These are phyloP conservation scores for Ceratitis capitata DNA, from an alignment of 1,140 invertebrate genomes.

Conservation along the genomic window DNA sequence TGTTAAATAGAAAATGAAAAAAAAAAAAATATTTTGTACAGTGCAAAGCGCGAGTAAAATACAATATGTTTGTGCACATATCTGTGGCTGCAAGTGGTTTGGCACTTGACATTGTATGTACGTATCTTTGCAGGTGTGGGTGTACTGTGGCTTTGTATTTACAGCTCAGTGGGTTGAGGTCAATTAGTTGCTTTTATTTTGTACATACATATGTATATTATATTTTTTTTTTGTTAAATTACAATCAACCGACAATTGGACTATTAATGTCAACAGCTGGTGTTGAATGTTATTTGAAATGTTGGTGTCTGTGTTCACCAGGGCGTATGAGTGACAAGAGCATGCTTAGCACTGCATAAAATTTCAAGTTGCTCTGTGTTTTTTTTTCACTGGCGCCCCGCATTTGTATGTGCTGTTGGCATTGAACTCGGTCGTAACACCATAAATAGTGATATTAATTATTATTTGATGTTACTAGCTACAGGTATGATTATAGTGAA, in stretches of 20 bases:
- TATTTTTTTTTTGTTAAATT: slow-evolving; percentile 50
- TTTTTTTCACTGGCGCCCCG: too few relatives aligned
- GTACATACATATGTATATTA: too few relatives aligned
- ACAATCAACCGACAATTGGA: neutral
- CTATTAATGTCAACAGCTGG: slow-evolving; percentile 14
- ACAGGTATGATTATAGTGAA: too few relatives aligned
- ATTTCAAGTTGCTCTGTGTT: too few relatives aligned
- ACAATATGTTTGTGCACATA: neutral
- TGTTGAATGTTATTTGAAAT: neutral
- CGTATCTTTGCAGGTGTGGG: neutral
- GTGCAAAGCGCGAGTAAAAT: too few relatives aligned
- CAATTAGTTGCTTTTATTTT: slow-evolving; percentile 47
- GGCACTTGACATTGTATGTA: neutral
- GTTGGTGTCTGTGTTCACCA: neutral
- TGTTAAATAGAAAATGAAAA: neutral
- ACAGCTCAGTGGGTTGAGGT: slow-evolving; percentile 12
- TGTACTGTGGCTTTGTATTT: slow-evolving; percentile 32
- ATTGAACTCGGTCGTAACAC: too few relatives aligned
- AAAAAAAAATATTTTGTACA: too few relatives aligned
- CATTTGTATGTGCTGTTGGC: too few relatives aligned
- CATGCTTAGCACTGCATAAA: too few relatives aligned
- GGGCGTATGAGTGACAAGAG: neutral
- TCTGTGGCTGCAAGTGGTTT: neutral
- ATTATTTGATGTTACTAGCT: too few relatives aligned
- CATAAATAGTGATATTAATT: too few relatives aligned